Evolutionary conservation across 2,113 vertebrate genomes (phyloP), one percentile per base, ranked within the genome.

Genomic region (Falco punctatus): DNA sequence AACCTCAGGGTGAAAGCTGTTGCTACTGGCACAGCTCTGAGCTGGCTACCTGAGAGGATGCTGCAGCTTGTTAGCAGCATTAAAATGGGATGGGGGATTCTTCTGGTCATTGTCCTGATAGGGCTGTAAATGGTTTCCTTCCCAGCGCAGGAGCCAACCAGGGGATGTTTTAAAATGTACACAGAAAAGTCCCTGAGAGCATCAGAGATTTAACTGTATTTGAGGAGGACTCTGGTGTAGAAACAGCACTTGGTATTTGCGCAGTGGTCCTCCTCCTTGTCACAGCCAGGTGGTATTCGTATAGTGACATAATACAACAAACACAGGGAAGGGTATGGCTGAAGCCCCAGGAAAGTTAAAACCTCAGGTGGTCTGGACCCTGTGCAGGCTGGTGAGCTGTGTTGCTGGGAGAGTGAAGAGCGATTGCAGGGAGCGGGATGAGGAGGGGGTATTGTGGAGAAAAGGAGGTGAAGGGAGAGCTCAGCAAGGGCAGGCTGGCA

Each of bases 231-330:
- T 88, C 71, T 13, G 83, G 70, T 21, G 66, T 6, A 18, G 78
- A 71, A 79, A 88, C 52, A 75, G 62, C 81, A 1, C 57, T 13
- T 3, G 66, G 70, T 3, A 15, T 87, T 81, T 88, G 88, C 83
- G 10, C 51, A 15, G 3, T 3, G 33, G 9, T 16, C 27, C 59
- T 13, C 7, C 17, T 62, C n/a, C 44, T 10, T 6, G 4, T 2
- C 9, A 33, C 6, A 1, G 0, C 5, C 7, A 2, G 52, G 2
- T 4, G 26, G 30, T 28, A 8, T 42, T 26, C 20, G 2, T 0
- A 1, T 4, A 4, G 9, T 7, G 69, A 4, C 21, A 5, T 0
- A 2, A 12, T 1, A 2, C 21, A 2, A 2, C 21, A 2, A 7
- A 8, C 38, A 1, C 26, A 4, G 59, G 46, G 55, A 32, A 2